Conservation (phyloP, 2,888 invertebrate genomes). For the Plutella xylostella region DNA sequence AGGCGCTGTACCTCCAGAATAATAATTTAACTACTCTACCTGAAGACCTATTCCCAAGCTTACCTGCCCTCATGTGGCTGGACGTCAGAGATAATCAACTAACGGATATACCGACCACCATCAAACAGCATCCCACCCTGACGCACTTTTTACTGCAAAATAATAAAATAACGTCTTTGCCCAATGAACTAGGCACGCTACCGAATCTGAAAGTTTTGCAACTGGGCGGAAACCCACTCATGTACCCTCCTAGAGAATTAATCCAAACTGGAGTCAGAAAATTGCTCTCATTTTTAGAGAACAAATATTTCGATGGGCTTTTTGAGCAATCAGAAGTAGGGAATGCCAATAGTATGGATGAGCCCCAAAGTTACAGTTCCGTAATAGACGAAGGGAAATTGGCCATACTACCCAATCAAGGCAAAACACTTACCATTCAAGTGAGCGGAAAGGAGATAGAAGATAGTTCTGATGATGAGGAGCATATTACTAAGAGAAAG, state of each 20-base stretch:
- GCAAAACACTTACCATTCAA: constrained; percentile 33
- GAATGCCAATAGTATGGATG: constrained; percentile 21
- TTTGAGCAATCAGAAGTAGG: constrained; percentile 34
- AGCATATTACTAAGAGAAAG: constrained; percentile 32
- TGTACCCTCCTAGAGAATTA: constrained; percentile 67
- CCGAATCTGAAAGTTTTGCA: constrained; percentile 72
- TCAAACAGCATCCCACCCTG: constrained; percentile 68
- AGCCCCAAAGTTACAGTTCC: constrained; percentile 46
- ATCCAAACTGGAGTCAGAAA: constrained; percentile 58
- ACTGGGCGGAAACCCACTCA: constrained; percentile 71
- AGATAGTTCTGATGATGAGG: constrained; percentile 30
- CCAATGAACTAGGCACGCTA: constrained; percentile 73
- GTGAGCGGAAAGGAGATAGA: constrained; percentile 41
- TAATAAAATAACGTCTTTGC: constrained; percentile 70
- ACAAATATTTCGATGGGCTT: constrained; percentile 38
- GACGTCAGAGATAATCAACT: constrained; percentile 74
- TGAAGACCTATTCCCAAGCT: constrained; percentile 66
- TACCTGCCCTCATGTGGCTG: constrained; percentile 72
- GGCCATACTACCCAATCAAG: constrained; percentile 16
- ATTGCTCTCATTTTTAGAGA: constrained; percentile 40
- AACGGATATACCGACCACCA: constrained; percentile 60
- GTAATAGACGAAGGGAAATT: constrained; percentile 37
- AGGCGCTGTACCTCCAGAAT: constrained; percentile 58
- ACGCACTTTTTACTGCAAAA: constrained; percentile 74
- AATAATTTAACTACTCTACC: constrained; percentile 68